Conservation (phyloP, 2,797 vertebrate genomes). For the Diplodus puntazzo region DNA sequence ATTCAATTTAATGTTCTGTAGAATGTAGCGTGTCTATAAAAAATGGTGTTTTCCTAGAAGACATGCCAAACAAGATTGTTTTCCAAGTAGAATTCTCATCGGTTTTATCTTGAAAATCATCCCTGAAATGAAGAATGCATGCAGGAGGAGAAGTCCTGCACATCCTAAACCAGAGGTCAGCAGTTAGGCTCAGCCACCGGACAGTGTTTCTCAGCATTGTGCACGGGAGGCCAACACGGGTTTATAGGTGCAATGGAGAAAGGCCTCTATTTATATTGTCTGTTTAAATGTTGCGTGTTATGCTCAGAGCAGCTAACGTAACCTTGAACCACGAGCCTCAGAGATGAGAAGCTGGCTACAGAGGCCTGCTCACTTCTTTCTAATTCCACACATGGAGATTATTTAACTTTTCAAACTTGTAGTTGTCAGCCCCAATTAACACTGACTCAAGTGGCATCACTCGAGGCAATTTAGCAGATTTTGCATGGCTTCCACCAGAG, state of each 20-base stretch:
- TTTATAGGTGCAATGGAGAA: neutral
- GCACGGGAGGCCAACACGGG: neutral
- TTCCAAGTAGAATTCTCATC: slow-evolving; percentile 8
- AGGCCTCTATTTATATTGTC: neutral
- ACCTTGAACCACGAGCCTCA: neutral
- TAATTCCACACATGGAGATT: too few relatives aligned
- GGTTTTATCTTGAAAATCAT: slow-evolving; percentile 10
- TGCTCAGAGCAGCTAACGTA: too few relatives aligned
- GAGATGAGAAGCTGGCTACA: too few relatives aligned
- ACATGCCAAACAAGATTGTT: neutral
- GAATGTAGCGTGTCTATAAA: neutral
- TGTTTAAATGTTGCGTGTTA: neutral
- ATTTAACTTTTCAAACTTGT: too few relatives aligned
- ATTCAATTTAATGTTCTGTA: neutral
- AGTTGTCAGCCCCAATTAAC: neutral
- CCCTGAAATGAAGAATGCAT: slow-evolving; percentile 14
- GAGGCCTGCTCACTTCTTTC: too few relatives aligned
- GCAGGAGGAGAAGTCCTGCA: slow-evolving; percentile 1
- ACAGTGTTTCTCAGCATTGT: neutral
- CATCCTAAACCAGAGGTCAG: neutral
- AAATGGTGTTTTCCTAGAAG: neutral
- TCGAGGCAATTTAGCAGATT: too few relatives aligned
- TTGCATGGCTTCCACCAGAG: too few relatives aligned
- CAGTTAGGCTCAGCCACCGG: neutral
- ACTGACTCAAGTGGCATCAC: neutral